Evolutionary conservation across 2,888 invertebrate genomes (phyloP), one percentile per base, ranked within the genome.

Genomic region (Crioceris asparagi): DNA sequence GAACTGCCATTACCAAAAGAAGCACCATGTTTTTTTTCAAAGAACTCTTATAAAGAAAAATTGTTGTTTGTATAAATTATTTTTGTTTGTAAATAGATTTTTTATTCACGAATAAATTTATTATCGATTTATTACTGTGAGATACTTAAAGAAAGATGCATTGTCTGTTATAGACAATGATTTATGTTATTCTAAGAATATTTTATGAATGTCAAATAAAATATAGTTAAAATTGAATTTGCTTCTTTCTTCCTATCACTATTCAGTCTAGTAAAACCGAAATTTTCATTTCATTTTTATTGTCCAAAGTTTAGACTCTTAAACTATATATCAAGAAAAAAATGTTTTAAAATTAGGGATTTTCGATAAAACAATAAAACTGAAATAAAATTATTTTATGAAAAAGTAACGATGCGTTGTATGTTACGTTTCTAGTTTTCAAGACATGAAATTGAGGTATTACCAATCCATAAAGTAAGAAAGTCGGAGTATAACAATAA

Each of bases 121-220:
- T n/a, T n/a, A 27, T 14, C 27, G 27, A 27, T 27, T 27, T 27
- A 27, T 27, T n/a, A 27, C 23, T 33, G 19, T 21, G 17, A 33
- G 15, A 21, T 33, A 33, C 33, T 33, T 33, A 33, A 33, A 29
- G 12, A 25, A 25, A 12, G n/a, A n/a, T 18, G 11, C 33, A 33
- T 33, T 33, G 33, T 33, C 23, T 33, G n/a, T 32, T 33, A 14
- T 33, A 33, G 25, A 25, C 33, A 33, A 25, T 33, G 33, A 17
- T 33, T 33, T 11, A 33, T 33, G 14, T 33, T 23, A 33, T 23
- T 33, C 23, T 33, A 17, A 33, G 23, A 33, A 21, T 33, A 33
- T 23, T 33, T 33, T 15, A 33, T 33, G 25, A 23, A 33, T 33
- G 25, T 33, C 5, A 32, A 23, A 33, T 33, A 32, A 12, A 27